Conservation (phyloP, 2,797 vertebrate genomes). For the Sebastes aleutianus region DNA sequence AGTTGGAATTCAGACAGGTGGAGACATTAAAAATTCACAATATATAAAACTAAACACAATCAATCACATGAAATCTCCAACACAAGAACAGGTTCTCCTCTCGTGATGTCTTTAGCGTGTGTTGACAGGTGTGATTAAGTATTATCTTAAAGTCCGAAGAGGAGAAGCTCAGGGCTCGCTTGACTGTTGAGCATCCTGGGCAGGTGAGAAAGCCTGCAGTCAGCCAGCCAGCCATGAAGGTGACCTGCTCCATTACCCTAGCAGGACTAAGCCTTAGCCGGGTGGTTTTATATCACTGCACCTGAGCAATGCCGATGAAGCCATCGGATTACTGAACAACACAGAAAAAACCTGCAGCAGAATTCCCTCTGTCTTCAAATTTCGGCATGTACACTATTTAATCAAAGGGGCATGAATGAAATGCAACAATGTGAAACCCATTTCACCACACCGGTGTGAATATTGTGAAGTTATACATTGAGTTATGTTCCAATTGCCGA, state of each 20-base stretch:
- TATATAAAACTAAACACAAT: not conserved
- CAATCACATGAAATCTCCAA: not conserved
- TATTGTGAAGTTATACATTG: not conserved
- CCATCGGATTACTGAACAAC: not conserved
- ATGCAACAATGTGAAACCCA: not conserved
- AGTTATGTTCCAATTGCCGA: too few relatives aligned
- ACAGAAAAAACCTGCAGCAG: not conserved
- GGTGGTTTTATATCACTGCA: not conserved
- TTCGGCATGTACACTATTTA: not conserved
- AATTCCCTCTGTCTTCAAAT: not conserved
- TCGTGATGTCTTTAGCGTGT: not conserved
- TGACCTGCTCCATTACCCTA: constrained; percentile 15
- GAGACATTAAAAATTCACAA: not conserved
- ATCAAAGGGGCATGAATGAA: not conserved
- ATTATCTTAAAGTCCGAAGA: constrained; percentile 22
- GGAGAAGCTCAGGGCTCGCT: constrained; percentile 10
- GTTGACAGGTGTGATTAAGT: constrained; percentile 26
- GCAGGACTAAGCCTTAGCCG: not conserved
- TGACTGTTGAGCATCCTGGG: constrained; percentile 19
- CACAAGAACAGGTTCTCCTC: not conserved
- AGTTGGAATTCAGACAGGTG: not conserved
- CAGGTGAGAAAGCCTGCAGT: constrained; percentile 46
- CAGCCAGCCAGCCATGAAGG: constrained; percentile 31
- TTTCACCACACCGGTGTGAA: not conserved
- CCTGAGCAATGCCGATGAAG: not conserved